phyloP scores from a whole-genome alignment of 2,113 vertebrate species.

The Loxodonta africana region DNA sequence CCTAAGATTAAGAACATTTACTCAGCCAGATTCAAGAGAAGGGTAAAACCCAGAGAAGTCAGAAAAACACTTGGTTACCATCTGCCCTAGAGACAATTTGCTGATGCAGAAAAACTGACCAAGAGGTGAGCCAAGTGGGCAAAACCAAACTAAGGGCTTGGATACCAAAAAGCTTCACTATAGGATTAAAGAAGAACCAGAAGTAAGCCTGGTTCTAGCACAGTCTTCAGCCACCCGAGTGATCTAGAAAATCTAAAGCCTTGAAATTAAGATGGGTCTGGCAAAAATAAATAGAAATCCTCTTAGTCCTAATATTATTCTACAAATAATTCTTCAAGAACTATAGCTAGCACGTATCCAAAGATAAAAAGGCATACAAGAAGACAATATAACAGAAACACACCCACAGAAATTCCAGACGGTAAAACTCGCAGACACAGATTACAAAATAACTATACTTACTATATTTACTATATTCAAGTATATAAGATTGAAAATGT shows the following conservation, averaged over 20 bases:
- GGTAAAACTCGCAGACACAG: not conserved
- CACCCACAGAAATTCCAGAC: not conserved
- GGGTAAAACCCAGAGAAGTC: not conserved
- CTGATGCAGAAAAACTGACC: not conserved
- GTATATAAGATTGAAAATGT: not conserved
- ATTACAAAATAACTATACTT: not conserved
- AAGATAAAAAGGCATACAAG: constrained; percentile 9
- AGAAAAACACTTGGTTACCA: not conserved
- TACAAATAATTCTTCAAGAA: constrained; percentile 36
- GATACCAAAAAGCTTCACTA: not conserved
- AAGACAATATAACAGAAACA: constrained; percentile 15
- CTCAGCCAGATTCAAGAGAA: not conserved
- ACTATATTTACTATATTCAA: not conserved
- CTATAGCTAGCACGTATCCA: not conserved
- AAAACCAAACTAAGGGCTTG: not conserved
- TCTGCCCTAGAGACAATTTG: not conserved
- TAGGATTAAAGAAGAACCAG: not conserved
- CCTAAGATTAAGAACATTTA: constrained; percentile 23
- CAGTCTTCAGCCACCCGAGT: not conserved
- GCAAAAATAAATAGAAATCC: constrained; percentile 5
- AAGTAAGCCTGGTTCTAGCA: not conserved
- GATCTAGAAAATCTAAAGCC: constrained; percentile 24
- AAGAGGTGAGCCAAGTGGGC: not conserved
- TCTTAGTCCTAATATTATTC: constrained; percentile 5
- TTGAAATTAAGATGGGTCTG: not conserved